Conservation (phyloP, 2,797 vertebrate genomes). For the Pangasius sanitwongsei region DNA sequence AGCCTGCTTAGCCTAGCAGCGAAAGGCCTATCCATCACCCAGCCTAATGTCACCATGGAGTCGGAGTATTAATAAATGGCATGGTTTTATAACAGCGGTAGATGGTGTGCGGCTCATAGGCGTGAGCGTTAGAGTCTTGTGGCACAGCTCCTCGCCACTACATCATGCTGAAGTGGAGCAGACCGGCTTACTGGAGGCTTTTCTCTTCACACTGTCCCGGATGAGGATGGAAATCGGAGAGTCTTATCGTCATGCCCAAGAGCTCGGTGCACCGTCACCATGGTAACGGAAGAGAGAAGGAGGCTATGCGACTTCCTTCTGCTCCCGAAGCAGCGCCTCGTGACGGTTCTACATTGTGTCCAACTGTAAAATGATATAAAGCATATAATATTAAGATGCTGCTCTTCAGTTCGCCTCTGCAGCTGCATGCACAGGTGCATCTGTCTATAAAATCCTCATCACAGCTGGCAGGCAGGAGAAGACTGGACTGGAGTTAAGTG, state of each 20-base stretch:
- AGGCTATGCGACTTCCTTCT: conserved; percentile 19
- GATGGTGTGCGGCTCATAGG: neutral
- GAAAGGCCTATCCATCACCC: neutral
- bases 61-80: neutral
- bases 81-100: neutral
- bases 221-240: neutral
- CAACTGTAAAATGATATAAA: neutral
- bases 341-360: neutral
- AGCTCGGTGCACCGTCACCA: conserved; percentile 34
- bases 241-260: neutral
- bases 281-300: conserved; percentile 42
- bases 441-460: neutral
- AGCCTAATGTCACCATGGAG: neutral
- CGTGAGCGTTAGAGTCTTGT: neutral
- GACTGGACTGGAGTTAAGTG: neutral
- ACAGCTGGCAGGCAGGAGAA: neutral
- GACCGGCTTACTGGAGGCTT: neutral
- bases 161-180: neutral
- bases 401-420: neutral
- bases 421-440: neutral
- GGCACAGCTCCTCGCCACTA: neutral
- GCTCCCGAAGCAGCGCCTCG: conserved; percentile 4
- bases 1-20: neutral
- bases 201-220: neutral
- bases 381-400: neutral